Conservation (phyloP, 2,888 invertebrate species). For the Myopa testacea region DNA sequence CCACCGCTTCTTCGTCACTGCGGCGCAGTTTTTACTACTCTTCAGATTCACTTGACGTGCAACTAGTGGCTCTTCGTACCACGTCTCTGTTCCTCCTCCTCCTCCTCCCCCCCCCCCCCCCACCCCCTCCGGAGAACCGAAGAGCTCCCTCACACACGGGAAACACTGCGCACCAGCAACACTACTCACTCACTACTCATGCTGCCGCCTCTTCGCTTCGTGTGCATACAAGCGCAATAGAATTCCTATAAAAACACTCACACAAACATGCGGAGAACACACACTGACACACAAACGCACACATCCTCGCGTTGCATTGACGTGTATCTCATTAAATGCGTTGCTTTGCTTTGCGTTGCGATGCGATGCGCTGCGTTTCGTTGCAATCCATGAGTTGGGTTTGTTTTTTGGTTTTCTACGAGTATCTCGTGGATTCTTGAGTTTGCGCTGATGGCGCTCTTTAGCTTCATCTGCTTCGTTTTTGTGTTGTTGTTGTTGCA, state of each 20-base stretch:
- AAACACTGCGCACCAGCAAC: conserved; percentile 4
- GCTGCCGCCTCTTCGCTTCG: not conserved
- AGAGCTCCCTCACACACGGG: not conserved
- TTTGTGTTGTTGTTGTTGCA: conserved; percentile 26
- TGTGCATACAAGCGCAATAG: not conserved
- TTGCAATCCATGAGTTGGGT: conserved; percentile 13
- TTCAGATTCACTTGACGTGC: conserved; percentile 21
- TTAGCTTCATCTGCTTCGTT: conserved; percentile 24
- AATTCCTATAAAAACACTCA: not conserved
- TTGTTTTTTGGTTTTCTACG: not conserved
- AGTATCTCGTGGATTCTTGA: conserved; percentile 10
- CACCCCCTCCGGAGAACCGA: not conserved
- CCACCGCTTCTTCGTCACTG: not conserved
- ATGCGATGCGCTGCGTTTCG: not conserved
- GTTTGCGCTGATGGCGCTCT: conserved; percentile 36
- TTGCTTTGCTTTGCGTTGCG: not conserved
- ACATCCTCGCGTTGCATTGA: not conserved
- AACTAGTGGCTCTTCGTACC: conserved; percentile 20
- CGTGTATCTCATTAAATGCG: conserved; percentile 11
- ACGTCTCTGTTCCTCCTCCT: no score
- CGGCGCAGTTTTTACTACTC: not conserved
- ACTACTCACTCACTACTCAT: not conserved
- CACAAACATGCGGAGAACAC: not conserved
- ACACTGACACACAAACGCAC: not conserved
- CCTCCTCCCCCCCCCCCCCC: not conserved